Conservation (phyloP, 2,797 vertebrate species). For the Galagoides demidoff region DNA sequence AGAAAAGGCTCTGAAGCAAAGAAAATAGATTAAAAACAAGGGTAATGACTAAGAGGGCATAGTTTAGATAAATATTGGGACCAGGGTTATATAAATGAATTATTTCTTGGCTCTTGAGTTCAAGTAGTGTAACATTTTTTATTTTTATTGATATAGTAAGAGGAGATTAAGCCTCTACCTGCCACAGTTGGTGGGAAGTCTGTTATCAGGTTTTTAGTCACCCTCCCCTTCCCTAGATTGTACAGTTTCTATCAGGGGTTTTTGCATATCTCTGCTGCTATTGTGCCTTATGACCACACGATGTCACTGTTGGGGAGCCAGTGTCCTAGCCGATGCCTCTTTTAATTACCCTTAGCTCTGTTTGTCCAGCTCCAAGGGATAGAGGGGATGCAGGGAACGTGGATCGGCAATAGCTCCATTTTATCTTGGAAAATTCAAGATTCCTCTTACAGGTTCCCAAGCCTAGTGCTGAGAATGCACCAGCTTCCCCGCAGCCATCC, state of each 20-base stretch:
- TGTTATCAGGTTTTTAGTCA: neutral
- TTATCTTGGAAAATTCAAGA: neutral
- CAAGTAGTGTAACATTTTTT: neutral
- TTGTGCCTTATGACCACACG: slow-evolving; percentile 57
- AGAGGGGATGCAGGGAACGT: neutral
- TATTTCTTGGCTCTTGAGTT: neutral
- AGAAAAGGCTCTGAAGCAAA: neutral
- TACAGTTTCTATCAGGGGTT: neutral
- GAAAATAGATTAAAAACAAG: neutral
- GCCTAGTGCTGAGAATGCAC: neutral
- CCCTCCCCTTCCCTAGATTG: neutral
- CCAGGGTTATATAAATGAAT: neutral
- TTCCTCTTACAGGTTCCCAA: neutral
- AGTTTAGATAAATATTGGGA: neutral
- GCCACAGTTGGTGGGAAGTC: neutral
- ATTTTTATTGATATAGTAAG: neutral
- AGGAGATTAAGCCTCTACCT: neutral
- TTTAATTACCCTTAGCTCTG: neutral
- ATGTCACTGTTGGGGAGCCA: slow-evolving; percentile 49
- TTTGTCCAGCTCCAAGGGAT: neutral
- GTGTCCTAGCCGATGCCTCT: neutral
- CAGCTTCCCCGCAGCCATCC: neutral
- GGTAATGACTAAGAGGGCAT: neutral
- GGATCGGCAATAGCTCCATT: neutral
- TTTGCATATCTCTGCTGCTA: neutral